Conservation (phyloP, 2,888 invertebrate genomes). For the Carterocephalus palaemon region DNA sequence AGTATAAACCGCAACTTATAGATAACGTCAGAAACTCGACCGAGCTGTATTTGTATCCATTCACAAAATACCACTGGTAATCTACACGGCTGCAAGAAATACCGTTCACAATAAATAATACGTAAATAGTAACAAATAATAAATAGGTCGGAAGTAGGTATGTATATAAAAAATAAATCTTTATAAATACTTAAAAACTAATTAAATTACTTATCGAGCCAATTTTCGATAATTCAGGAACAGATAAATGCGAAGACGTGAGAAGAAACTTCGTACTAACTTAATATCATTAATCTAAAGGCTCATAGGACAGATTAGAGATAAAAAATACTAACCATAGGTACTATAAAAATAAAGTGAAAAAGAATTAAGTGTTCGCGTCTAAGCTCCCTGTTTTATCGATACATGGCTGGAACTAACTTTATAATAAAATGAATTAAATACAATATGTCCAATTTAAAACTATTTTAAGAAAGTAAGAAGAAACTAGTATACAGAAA, state of each 20-base stretch:
- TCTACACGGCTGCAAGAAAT: slow-evolving; percentile 41
- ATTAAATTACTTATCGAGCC: slow-evolving; percentile 48
- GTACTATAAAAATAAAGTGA: not conserved
- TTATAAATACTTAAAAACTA: slow-evolving; percentile 72
- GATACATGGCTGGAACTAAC: slow-evolving; percentile 25
- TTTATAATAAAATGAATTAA: slow-evolving; percentile 35
- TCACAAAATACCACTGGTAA: slow-evolving; percentile 48
- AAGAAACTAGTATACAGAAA: slow-evolving; percentile 32
- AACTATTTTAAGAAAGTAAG: slow-evolving; percentile 31
- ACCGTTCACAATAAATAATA: slow-evolving; percentile 49
- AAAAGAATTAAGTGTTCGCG: slow-evolving; percentile 11
- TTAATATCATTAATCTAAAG: slow-evolving; percentile 14
- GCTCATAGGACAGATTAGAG: slow-evolving; percentile 11
- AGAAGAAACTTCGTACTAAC: slow-evolving; percentile 12
- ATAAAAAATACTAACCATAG: slow-evolving; percentile 1
- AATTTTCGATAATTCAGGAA: slow-evolving; percentile 41
- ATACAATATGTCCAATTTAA: slow-evolving; percentile 38
- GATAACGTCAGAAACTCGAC: slow-evolving; percentile 40
- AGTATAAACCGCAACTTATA: slow-evolving; percentile 74
- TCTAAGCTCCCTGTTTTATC: slow-evolving; percentile 18
- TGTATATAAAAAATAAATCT: slow-evolving; percentile 65
- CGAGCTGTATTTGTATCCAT: slow-evolving; percentile 22
- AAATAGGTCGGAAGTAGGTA: slow-evolving; percentile 70
- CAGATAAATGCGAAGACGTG: slow-evolving; percentile 37
- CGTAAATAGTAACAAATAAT: slow-evolving; percentile 63